These are phyloP conservation scores for Drosophila pachea DNA, from an alignment of 1,140 invertebrate species.

Conservation along the genomic window DNA sequence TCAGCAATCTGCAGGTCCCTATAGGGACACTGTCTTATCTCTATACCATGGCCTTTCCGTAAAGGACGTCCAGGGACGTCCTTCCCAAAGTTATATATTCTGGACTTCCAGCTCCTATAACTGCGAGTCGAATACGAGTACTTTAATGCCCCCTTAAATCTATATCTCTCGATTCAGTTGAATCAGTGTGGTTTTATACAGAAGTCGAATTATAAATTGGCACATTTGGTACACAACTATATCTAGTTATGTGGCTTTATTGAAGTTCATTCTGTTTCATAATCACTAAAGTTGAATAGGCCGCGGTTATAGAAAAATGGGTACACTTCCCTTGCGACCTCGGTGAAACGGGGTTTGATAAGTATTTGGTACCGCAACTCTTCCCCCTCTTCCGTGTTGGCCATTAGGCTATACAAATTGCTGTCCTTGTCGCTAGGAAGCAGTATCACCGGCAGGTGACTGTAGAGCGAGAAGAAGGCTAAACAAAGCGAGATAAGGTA, in stretches of 20 bases:
- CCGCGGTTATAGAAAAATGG: constrained; percentile 61
- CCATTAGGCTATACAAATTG: constrained; percentile 45
- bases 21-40: no score
- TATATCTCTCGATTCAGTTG: no score
- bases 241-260: neutral
- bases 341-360: constrained; percentile 48
- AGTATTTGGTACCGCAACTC: constrained; percentile 28
- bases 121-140: no score
- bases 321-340: constrained; percentile 56
- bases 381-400: constrained; percentile 47
- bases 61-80: no score
- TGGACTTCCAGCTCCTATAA: no score
- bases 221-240: no score
- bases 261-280: neutral
- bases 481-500: neutral
- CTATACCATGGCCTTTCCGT: no score
- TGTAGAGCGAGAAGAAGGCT: constrained; percentile 57
- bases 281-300: constrained; percentile 58
- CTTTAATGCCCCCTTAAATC: no score
- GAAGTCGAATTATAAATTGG: no score
- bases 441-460: constrained; percentile 55
- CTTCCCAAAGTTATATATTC: no score
- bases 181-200: no score
- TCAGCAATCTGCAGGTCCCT: no score
- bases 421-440: constrained; percentile 63